phyloP scores from a whole-genome alignment of 2,113 vertebrate genomes.

The Pseudolaguvia tuberculata region DNA sequence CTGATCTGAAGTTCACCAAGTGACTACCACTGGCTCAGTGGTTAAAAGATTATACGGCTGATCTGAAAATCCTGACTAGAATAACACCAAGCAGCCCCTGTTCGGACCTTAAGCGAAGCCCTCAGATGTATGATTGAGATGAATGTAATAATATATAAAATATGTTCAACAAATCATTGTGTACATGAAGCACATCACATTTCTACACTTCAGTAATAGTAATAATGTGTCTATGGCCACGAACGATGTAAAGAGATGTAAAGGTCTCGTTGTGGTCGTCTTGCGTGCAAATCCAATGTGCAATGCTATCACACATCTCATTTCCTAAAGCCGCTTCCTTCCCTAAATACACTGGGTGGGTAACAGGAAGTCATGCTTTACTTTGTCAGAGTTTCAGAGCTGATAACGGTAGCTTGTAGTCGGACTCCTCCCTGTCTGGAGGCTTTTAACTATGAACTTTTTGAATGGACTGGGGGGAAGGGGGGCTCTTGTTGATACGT shows the following conservation, averaged over 20 bases:
- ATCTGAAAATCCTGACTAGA: too few relatives aligned
- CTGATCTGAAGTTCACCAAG: too few relatives aligned
- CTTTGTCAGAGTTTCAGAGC: conserved; percentile 47
- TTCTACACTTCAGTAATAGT: background rate
- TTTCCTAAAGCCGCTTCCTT: conserved; percentile 52
- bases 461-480: conserved; percentile 39
- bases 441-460: conserved; percentile 5
- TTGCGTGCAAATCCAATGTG: conserved; percentile 39
- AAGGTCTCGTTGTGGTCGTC: background rate
- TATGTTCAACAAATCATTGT: too few relatives aligned
- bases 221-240: background rate
- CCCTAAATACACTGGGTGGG: conserved; percentile 49
- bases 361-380: conserved; percentile 61
- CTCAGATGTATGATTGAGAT: too few relatives aligned
- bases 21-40: too few relatives aligned
- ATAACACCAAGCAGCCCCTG: too few relatives aligned
- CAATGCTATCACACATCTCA: conserved; percentile 43
- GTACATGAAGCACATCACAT: background rate
- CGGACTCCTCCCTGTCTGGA: conserved; percentile 45
- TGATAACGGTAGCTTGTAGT: conserved; percentile 52
- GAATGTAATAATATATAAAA: too few relatives aligned
- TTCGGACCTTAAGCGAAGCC: too few relatives aligned
- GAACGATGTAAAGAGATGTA: background rate
- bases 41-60: too few relatives aligned
- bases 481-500: conserved; percentile 52